Evolutionary conservation across 1,140 invertebrate genomes (phyloP).

Genomic region (Planococcus citri): DNA sequence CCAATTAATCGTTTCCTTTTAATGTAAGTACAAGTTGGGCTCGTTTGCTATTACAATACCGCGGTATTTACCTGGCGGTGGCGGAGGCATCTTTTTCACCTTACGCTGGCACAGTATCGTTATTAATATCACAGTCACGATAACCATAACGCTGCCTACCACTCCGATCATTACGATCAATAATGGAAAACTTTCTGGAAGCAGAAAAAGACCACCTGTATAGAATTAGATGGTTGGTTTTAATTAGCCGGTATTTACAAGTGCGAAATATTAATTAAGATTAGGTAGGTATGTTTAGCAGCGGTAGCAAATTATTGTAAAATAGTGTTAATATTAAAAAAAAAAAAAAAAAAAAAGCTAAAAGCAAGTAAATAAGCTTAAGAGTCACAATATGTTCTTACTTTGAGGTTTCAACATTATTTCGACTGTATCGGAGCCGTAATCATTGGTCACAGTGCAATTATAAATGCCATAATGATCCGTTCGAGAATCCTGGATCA

Average conservation of each 20-base stretch:
- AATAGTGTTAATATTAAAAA: too few species aligned
- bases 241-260: not conserved
- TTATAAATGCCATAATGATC: constrained; percentile 86
- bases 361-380: not conserved
- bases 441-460: constrained; percentile 82
- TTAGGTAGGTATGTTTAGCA: not conserved
- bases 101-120: constrained; percentile 49
- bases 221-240: constrained; percentile 27
- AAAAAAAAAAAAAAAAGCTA: not conserved
- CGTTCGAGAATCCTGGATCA: constrained; percentile 66
- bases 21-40: too few species aligned
- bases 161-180: constrained; percentile 48
- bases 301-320: not conserved
- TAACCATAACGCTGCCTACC: constrained; percentile 49
- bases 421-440: constrained; percentile 68
- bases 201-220: constrained; percentile 25
- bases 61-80: not conserved
- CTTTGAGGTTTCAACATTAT: constrained; percentile 77
- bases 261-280: too few species aligned
- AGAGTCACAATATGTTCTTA: constrained; percentile 50
- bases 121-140: constrained; percentile 47
- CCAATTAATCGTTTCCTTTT: too few species aligned
- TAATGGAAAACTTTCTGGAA: constrained; percentile 50
- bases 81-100: constrained; percentile 34
- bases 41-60: too few species aligned